Base-by-base conservation (phyloP, 2,888 invertebrate genomes). In the Cyrtodaria siliqua region DNA sequence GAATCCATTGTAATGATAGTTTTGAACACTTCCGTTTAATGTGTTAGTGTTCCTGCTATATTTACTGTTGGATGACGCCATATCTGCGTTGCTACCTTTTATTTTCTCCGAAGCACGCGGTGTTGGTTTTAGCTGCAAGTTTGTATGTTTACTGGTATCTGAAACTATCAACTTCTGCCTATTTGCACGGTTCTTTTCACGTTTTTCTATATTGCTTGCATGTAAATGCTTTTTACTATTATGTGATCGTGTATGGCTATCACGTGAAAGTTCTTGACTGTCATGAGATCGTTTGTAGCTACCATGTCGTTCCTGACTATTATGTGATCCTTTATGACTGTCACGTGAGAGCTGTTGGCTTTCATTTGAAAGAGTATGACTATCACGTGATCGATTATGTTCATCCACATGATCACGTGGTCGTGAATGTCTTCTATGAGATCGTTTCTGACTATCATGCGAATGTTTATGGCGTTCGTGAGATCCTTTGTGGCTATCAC, bases 31-130 rank as follows among this genome's bases (percentile, higher is more conserved):
- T 16, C 84, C 64, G 47, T 80, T 84, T 14, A 87, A 49, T 8
- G 87, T 87, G 59, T 87, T 81, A 6, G 87, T 87, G 61, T 87
- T 87, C 47, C 87, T 72, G 47, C 78, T 78, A 52, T 78, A 64
- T 50, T 83, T 78, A 52, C 78, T 81, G 18, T 72, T 62, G 24
- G 83, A 82, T 6, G 87, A 87, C 18, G 81, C 80, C 16, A 85
- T 23, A 44, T 86, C 86, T 1, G 61, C 77, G 52, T 75, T 83
- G 49, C 78, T 84, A n/a, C 56, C 70, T 61, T 71, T 69, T 20
- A 50, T 26, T 18, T 53, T 16, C 6, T 9, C 4, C 23, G 8
- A 6, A 16, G 16, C 23, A 53, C 16, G 3, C 2, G 20, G 62
- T 14, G 40, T n/a, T 18, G 63, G 59, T 12, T 52, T 33, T 40